A percentile compares a stretch with the other conserved stretches of the same genome.
phyloP scores from a whole-genome alignment of 2,888 invertebrate genomes.

The Pandemis corylana region DNA sequence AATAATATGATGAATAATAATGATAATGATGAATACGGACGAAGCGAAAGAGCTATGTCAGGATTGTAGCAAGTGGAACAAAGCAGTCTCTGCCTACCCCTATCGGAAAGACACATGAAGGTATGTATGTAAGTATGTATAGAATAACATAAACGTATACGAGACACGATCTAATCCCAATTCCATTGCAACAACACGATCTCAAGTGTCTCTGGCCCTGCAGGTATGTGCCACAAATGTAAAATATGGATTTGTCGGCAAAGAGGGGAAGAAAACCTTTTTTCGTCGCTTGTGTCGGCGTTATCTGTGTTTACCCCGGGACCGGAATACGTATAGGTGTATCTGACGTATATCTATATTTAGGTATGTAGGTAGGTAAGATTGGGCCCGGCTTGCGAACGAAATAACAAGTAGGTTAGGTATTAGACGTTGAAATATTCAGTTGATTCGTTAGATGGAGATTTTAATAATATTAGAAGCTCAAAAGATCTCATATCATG shows the following conservation, averaged over 20 bases:
- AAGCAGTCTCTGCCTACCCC: too few species aligned
- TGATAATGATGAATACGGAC: too few species aligned
- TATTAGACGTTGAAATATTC: neutral
- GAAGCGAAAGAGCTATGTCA: too few species aligned
- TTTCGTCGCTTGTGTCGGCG: slow-evolving; percentile 51
- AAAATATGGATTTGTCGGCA: slow-evolving; percentile 43
- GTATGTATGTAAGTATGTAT: too few species aligned
- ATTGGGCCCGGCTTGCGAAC: slow-evolving; percentile 8
- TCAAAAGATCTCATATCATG: too few species aligned
- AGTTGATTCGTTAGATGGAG: neutral
- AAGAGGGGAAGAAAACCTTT: slow-evolving; percentile 48
- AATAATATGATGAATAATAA: too few species aligned
- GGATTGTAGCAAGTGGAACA: too few species aligned
- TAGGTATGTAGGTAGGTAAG: slow-evolving; percentile 7
- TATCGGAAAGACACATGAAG: too few species aligned
- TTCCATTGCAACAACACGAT: slow-evolving; percentile 15
- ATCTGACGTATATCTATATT: slow-evolving; percentile 16
- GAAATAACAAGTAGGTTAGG: slow-evolving; percentile 11
- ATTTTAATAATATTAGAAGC: too few species aligned
- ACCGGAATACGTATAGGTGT: slow-evolving; percentile 42
- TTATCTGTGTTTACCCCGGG: slow-evolving; percentile 51
- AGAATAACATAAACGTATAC: neutral
- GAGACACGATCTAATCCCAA: neutral
- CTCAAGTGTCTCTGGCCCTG: neutral
- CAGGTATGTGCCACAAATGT: slow-evolving; percentile 38